These are phyloP conservation scores for Xestia rhomboidea DNA, from an alignment of 2,888 invertebrate genomes.

Conservation along the genomic window DNA sequence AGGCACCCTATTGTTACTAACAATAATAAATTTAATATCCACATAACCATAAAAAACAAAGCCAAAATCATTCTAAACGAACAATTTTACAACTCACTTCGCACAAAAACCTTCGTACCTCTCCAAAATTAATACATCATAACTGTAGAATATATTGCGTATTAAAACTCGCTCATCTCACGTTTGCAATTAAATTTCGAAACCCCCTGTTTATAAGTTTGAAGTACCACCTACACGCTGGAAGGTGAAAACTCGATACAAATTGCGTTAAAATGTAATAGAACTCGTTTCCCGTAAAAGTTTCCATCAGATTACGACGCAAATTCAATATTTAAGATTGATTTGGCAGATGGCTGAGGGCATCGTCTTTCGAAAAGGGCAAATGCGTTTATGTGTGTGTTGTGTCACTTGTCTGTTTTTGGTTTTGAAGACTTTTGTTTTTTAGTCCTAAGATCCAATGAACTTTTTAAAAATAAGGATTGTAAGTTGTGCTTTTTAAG, in stretches of 20 bases:
- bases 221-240: slow-evolving; percentile 75
- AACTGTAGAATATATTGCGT: slow-evolving; percentile 67
- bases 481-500: background rate
- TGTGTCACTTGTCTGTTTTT: slow-evolving; percentile 5
- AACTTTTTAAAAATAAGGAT: background rate
- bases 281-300: slow-evolving; percentile 89
- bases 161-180: slow-evolving; percentile 73
- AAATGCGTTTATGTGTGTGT: slow-evolving; percentile 54
- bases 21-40: background rate
- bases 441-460: background rate
- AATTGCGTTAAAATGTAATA: slow-evolving; percentile 90
- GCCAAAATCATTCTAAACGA: slow-evolving; percentile 26
- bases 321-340: slow-evolving; percentile 91
- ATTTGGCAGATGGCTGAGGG: slow-evolving; percentile 88
- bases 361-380: slow-evolving; percentile 78
- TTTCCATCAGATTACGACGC: slow-evolving; percentile 89
- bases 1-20: background rate
- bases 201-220: slow-evolving; percentile 80
- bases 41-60: slow-evolving; percentile 11
- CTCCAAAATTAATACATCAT: slow-evolving; percentile 35
- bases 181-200: slow-evolving; percentile 83
- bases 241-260: slow-evolving; percentile 89
- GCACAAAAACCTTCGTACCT: slow-evolving; percentile 17
- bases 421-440: background rate
- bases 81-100: slow-evolving; percentile 44